A percentile compares a stretch with the other conserved stretches of the same genome.
phyloP scores from a whole-genome alignment of 2,797 vertebrate species.

The Bucorvus abyssinicus region DNA sequence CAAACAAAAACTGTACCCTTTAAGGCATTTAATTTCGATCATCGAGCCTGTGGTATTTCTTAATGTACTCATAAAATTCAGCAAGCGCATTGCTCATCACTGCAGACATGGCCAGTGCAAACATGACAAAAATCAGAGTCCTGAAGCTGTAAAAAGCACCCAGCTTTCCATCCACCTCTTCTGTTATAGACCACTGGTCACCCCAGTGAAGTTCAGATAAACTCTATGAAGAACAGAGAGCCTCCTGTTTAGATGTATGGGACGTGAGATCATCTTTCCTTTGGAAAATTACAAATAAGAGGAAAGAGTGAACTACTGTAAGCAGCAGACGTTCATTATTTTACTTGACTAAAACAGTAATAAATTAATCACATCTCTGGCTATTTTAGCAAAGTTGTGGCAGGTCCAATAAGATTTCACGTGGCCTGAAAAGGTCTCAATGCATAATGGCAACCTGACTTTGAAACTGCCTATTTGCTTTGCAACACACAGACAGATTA shows the following conservation, averaged over 20 bases:
- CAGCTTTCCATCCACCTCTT: not conserved
- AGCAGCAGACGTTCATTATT: not conserved
- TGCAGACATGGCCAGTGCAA: not conserved
- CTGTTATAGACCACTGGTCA: not conserved
- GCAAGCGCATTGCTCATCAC: not conserved
- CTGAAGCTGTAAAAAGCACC: not conserved
- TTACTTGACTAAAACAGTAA: not conserved
- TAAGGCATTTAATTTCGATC: not conserved
- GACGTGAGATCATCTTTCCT: not conserved
- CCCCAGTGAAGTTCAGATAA: not conserved
- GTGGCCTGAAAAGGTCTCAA: not conserved
- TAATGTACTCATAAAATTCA: not conserved
- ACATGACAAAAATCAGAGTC: not conserved
- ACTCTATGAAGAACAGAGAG: not conserved
- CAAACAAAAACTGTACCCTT: not conserved
- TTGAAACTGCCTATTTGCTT: not conserved
- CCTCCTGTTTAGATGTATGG: not conserved
- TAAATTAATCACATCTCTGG: not conserved
- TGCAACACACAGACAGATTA: not conserved
- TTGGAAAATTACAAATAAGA: not conserved
- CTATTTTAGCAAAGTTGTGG: not conserved
- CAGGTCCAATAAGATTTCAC: not conserved
- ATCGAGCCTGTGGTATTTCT: rapidly evolving
- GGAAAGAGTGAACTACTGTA: not conserved
- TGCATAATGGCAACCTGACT: not conserved